These are phyloP conservation scores for Phrynosoma blainvillii DNA, from an alignment of 2,113 vertebrate genomes.

Conservation along the genomic window DNA sequence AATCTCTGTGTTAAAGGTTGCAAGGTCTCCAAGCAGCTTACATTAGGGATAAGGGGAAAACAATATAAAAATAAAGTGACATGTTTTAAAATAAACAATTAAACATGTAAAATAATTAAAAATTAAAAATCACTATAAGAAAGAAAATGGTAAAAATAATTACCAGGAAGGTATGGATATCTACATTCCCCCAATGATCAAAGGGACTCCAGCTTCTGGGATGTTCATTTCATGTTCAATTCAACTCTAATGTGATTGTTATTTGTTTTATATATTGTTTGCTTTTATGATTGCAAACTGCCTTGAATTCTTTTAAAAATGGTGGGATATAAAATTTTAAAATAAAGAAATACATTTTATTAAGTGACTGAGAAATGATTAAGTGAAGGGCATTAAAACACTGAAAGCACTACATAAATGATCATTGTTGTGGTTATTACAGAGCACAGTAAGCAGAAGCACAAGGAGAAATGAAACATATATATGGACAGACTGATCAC, in stretches of 20 bases:
- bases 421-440: not conserved
- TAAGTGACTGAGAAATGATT: not conserved
- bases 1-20: not conserved
- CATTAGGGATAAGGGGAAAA: too few species aligned
- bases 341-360: not conserved
- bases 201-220: not conserved
- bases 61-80: too few species aligned
- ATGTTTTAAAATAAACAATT: too few species aligned
- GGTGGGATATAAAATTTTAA: not conserved
- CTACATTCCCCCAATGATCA: not conserved
- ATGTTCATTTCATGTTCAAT: not conserved
- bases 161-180: not conserved
- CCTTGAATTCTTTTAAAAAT: not conserved
- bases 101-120: too few species aligned
- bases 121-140: too few species aligned
- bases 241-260: not conserved
- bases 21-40: too few species aligned
- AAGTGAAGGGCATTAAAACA: not conserved
- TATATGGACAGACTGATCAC: not conserved
- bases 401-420: not conserved
- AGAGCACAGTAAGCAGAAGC: not conserved
- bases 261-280: not conserved
- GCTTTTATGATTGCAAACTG: not conserved
- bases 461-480: accelerated
- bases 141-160: not conserved